Evolutionary conservation across 2,113 vertebrate species (phyloP).

Genomic region (Strix aluco): DNA sequence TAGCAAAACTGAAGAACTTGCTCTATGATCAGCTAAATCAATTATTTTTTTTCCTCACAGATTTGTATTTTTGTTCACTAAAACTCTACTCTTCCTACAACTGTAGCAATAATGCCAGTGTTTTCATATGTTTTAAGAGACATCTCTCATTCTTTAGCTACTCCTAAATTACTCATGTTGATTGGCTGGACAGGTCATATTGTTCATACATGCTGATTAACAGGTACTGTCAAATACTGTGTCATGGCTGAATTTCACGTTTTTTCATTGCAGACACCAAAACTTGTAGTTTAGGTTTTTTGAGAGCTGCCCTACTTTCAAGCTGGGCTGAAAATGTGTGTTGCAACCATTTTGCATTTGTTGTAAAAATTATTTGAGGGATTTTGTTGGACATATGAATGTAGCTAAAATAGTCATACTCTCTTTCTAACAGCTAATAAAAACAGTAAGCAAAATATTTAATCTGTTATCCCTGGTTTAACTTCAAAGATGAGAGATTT

Average conservation of each 20-base stretch:
- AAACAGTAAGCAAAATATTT: not conserved
- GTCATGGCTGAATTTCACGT: not conserved
- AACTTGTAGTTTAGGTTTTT: not conserved
- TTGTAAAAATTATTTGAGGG: not conserved
- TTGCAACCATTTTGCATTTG: not conserved
- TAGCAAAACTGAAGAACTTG: not conserved
- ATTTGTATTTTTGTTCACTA: not conserved
- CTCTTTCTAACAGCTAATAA: not conserved
- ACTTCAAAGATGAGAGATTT: not conserved
- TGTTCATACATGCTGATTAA: not conserved
- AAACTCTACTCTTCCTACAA: not conserved
- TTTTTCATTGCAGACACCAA: not conserved
- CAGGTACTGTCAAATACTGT: not conserved
- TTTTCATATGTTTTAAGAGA: not conserved
- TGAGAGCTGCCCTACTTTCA: not conserved
- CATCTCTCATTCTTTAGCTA: not conserved
- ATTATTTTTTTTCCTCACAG: not conserved
- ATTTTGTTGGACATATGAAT: not conserved
- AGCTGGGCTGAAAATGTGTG: not conserved
- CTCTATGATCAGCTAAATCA: not conserved
- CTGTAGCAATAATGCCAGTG: not conserved
- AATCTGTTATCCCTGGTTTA: not conserved
- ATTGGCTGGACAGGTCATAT: not conserved
- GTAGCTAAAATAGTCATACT: not conserved
- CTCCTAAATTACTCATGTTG: not conserved